These are phyloP conservation scores for Sarcophaga carnaria DNA, from an alignment of 2,888 invertebrate species.

Conservation along the genomic window DNA sequence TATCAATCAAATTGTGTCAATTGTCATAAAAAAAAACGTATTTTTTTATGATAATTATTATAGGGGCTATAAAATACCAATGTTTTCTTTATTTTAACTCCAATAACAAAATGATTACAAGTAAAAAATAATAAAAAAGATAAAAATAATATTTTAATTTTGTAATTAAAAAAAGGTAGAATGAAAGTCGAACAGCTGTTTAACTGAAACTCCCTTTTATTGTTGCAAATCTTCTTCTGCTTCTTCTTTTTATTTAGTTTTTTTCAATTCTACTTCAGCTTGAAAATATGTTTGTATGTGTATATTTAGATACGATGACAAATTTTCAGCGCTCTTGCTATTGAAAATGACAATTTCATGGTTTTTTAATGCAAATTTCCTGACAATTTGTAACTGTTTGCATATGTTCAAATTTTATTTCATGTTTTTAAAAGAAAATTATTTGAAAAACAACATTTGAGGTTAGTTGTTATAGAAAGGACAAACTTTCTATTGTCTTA, in stretches of 20 bases:
- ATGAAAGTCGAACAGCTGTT: constrained; percentile 65
- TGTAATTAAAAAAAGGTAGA: constrained; percentile 74
- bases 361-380: constrained; percentile 72
- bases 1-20: constrained; percentile 44
- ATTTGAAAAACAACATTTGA: constrained; percentile 31
- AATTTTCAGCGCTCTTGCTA: constrained; percentile 69
- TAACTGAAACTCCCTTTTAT: constrained; percentile 11
- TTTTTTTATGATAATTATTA: too few relatives aligned
- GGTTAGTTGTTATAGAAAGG: constrained; percentile 42
- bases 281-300: background rate
- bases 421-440: constrained; percentile 12
- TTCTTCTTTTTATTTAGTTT: too few relatives aligned
- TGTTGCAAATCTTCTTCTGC: background rate
- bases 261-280: too few relatives aligned
- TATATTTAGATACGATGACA: constrained; percentile 65
- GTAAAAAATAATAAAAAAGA: too few relatives aligned
- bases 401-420: constrained; percentile 61
- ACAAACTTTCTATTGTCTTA: constrained; percentile 47
- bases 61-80: background rate
- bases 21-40: constrained; percentile 10
- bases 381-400: constrained; percentile 63
- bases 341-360: constrained; percentile 74
- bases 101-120: background rate
- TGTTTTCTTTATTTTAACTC: background rate
- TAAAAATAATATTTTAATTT: constrained; percentile 65